Base-by-base conservation (phyloP, 2,113 vertebrate genomes). In the Hyla sarda region DNA sequence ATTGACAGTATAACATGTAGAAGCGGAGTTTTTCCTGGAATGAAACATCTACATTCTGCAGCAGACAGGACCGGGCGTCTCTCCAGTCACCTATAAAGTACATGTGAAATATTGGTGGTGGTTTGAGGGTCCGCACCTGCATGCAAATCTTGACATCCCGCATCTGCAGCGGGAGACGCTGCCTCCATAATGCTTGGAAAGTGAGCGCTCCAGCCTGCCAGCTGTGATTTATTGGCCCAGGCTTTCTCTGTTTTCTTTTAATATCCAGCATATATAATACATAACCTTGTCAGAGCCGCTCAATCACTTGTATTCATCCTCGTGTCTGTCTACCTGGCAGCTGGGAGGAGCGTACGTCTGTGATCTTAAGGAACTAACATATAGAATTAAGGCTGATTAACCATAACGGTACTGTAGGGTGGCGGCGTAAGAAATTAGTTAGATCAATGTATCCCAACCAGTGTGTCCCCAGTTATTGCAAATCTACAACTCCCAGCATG, bases 231-330 rank as follows among this genome's bases (percentile, higher is more conserved):
- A 69, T 69, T 34, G 65, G 65, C 30, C 32, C 0, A 21, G 1
- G 17, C 32, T 19, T 37, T 34, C 5, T 21, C 62, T 67, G 62
- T 67, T 67, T 67, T 67, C 32, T 69, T 69, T 34, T 69, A 69
- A 69, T 37, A 69, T 69, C 65, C 32, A 34, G 65, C 32, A 34
- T 69, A 34, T 69, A 69, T 69, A 69, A 69, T 69, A 34, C 65
- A 69, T 34, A 34, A 67, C 65, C 65, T 37, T 69, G 65, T 67
- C 65, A 69, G 65, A 34, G 65, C 28, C 28, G 65, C 65, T 69
- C 65, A 34, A 37, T 69, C 65, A 69, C 65, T 67, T 0, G 13
- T 16, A 67, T 67, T 67, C 28, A 67, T 67, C 17, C 30, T 37
- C 5, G 25, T 34, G 65, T 19, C 62, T 32, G 28, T 28, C 32